These are phyloP conservation scores for Tangara arthus DNA, from an alignment of 2,797 vertebrate species.

Conservation along the genomic window DNA sequence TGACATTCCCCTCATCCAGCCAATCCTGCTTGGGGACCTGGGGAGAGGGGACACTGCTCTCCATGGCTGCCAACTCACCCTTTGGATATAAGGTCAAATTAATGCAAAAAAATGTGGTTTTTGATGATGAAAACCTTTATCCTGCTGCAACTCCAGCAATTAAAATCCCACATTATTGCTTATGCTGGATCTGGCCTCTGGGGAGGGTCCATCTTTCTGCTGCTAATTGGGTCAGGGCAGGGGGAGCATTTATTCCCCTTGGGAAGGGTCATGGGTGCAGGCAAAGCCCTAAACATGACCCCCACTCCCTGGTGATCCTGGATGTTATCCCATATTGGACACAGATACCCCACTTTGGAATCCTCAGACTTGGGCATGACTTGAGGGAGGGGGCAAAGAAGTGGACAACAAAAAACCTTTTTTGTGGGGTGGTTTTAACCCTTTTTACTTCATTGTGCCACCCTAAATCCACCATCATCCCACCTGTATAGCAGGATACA, in stretches of 20 bases:
- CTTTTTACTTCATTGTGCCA: rapidly evolving
- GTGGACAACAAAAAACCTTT: rapidly evolving
- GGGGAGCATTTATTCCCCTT: background rate
- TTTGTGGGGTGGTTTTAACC: background rate
- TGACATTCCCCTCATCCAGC: background rate
- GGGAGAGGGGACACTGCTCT: background rate
- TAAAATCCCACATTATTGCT: background rate
- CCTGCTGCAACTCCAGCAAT: rapidly evolving
- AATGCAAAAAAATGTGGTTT: rapidly evolving
- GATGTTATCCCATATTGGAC: background rate
- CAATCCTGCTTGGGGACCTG: rapidly evolving
- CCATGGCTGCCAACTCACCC: rapidly evolving
- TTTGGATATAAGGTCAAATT: background rate
- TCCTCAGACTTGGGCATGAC: background rate
- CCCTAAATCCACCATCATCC: background rate
- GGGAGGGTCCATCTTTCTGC: background rate
- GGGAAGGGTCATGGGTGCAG: background rate
- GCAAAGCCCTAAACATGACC: background rate
- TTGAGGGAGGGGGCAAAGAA: background rate
- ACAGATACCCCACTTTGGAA: background rate
- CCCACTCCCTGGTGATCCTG: no score
- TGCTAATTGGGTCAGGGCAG: rapidly evolving
- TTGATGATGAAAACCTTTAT: background rate
- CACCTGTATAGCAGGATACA: rapidly evolving
- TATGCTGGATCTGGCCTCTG: rapidly evolving